Evolutionary conservation across 2,113 vertebrate genomes (phyloP).

Genomic region (Hemicordylus capensis): DNA sequence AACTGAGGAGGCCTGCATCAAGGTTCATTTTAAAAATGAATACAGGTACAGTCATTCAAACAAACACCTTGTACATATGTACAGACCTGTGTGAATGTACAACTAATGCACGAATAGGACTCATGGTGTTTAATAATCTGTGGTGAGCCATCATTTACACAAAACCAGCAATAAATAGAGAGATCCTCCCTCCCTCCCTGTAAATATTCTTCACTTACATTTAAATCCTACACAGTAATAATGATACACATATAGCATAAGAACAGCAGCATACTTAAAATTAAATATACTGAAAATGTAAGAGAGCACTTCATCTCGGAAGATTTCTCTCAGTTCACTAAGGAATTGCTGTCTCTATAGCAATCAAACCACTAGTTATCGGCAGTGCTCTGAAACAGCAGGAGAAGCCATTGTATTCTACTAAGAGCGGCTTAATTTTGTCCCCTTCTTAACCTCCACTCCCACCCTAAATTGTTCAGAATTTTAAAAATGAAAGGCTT

Average conservation of each 20-base stretch:
- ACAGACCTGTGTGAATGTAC: too few relatives aligned
- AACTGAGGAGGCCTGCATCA: too few relatives aligned
- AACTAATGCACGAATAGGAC: too few relatives aligned
- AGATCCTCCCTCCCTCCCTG: too few relatives aligned
- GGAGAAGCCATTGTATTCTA: not conserved
- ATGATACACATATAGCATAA: not conserved
- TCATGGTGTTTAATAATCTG: too few relatives aligned
- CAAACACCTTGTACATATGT: too few relatives aligned
- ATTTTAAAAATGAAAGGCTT: not conserved
- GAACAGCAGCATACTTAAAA: not conserved
- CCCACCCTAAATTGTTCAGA: not conserved
- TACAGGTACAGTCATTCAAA: too few relatives aligned
- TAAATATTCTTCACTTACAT: too few relatives aligned
- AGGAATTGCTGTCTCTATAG: constrained; percentile 11
- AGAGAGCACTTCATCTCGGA: not conserved
- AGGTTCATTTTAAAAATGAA: too few relatives aligned
- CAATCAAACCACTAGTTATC: not conserved
- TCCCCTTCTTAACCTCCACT: constrained; percentile 23
- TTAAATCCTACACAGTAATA: too few relatives aligned
- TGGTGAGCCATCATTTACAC: not conserved
- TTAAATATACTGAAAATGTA: not conserved
- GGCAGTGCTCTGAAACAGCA: not conserved
- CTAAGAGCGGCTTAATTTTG: not conserved
- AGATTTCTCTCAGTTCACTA: constrained; percentile 16
- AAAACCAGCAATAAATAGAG: not conserved